Evolutionary conservation across 2,888 invertebrate genomes (phyloP), one percentile per base, ranked within the genome.

Genomic region (Tanytarsus gracilentus): DNA sequence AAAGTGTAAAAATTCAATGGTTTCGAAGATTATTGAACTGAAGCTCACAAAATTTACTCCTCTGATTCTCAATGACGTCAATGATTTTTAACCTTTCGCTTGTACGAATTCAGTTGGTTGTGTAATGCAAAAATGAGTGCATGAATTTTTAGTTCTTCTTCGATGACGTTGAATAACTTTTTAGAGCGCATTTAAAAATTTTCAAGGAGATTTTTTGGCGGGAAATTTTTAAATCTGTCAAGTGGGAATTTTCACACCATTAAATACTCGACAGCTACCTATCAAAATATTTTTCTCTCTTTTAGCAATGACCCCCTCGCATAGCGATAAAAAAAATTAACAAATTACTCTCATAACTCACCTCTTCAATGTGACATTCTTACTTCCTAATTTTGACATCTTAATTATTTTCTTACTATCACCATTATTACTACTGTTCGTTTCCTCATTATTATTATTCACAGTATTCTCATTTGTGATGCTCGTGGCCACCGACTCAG

Each of bases 321-420:
- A 36, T 14, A 14, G 16, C 16, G 14, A 14, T 14, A 40, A 18
- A 40, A 40, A 16, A 16, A 18, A 40, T n/a, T 36, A 36, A 36
- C 14, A 39, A 6, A 33, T 33, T 9, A 33, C 33, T 33, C n/a
- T 33, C 23, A 23, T 9, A 23, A 58, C 44, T 58, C 18, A 58
- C 58, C 58, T 39, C 14, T 58, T 58, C 27, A 58, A 58, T 14
- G 58, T 58, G 18, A 58, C 58, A 48, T 58, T 58, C 48, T 58
- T 58, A 16, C 44, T 58, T 27, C 58, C 58, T 29, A 58, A 44
- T 30, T 58, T 58, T 18, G 58, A 21, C 58, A 58, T 58, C 29
- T 58, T 58, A n/a, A 58, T 58, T 18, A 58, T 48, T 58, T 48
- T 58, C 48, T 58, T 58, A 44, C 9, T 44, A 58, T 58, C 58